These are phyloP conservation scores for Elymnias hypermnestra DNA, from an alignment of 1,140 invertebrate species.

Conservation along the genomic window DNA sequence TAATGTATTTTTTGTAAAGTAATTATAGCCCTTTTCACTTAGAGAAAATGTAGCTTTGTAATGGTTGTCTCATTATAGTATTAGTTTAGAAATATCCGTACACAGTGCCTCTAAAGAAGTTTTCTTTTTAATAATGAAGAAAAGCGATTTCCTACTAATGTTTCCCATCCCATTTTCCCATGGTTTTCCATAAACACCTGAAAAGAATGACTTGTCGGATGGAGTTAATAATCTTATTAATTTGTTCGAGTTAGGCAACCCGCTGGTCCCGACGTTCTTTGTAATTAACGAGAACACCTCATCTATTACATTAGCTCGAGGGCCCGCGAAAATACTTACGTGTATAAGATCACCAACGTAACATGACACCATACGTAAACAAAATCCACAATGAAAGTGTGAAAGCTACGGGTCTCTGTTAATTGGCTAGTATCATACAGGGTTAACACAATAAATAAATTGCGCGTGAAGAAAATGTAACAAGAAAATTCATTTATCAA, in stretches of 20 bases:
- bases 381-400: slow-evolving; percentile 1
- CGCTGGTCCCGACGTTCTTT: slow-evolving; percentile 69
- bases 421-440: slow-evolving; percentile 37
- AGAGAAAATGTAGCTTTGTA: too few species aligned
- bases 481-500: slow-evolving; percentile 72
- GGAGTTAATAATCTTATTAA: slow-evolving; percentile 73
- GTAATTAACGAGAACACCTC: slow-evolving; percentile 73
- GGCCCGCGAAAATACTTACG: slow-evolving; percentile 56
- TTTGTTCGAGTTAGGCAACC: slow-evolving; percentile 57
- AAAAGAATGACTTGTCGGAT: slow-evolving; percentile 68
- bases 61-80: too few species aligned
- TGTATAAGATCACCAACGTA: slow-evolving; percentile 46
- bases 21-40: too few species aligned
- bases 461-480: slow-evolving; percentile 64
- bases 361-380: slow-evolving; percentile 27
- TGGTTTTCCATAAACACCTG: slow-evolving; percentile 6
- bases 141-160: too few species aligned
- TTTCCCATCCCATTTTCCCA: too few species aligned
- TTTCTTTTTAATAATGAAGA: too few species aligned
- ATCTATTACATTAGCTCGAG: slow-evolving; percentile 72
- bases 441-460: slow-evolving; percentile 71
- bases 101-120: too few species aligned
- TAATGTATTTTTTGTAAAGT: too few species aligned
- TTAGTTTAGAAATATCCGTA: too few species aligned
- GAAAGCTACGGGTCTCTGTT: slow-evolving; percentile 23